Percentiles rank a stretch among this genome's conserved stretches.
phyloP scores from a whole-genome alignment of 2,888 invertebrate genomes.

The Anarsia innoxiella region DNA sequence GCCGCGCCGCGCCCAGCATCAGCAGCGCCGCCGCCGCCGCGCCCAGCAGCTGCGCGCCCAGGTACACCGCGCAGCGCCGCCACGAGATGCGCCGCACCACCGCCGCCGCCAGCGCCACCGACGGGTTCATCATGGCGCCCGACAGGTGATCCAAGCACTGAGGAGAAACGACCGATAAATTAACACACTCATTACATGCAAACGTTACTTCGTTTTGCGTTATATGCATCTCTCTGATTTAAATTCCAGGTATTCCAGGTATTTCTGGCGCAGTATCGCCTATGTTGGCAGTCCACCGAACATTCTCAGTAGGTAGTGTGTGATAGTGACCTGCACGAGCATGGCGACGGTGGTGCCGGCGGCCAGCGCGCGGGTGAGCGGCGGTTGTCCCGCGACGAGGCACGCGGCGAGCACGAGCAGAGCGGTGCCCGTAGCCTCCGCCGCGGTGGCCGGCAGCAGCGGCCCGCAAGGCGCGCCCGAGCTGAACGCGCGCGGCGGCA shows the following conservation, averaged over 20 bases:
- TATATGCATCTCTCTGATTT: too few species aligned
- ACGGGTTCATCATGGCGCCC: slow-evolving; percentile 85
- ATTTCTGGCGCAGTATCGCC: too few species aligned
- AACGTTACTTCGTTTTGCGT: too few species aligned
- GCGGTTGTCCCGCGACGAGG: slow-evolving; percentile 61
- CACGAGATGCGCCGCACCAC: slow-evolving; percentile 66
- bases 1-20: slow-evolving; percentile 26
- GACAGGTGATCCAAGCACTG: slow-evolving; percentile 85
- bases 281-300: too few species aligned
- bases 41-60: slow-evolving; percentile 80
- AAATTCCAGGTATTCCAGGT: too few species aligned
- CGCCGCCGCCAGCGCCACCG: slow-evolving; percentile 80
- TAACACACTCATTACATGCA: too few species aligned
- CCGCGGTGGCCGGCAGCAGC: slow-evolving; percentile 48
- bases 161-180: too few species aligned
- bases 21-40: slow-evolving; percentile 75
- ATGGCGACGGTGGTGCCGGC: slow-evolving; percentile 81
- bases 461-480: background rate
- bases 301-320: background rate
- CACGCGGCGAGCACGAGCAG: slow-evolving; percentile 82
- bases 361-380: slow-evolving; percentile 33
- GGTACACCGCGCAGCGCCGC: slow-evolving; percentile 69
- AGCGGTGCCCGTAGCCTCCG: slow-evolving; percentile 80
- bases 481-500: background rate
- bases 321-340: slow-evolving; percentile 79